A percentile compares a stretch with the other conserved stretches of the same genome.
These are phyloP conservation scores for Scaptomyza parva DNA, from an alignment of 2,888 invertebrate species.

Conservation along the genomic window DNA sequence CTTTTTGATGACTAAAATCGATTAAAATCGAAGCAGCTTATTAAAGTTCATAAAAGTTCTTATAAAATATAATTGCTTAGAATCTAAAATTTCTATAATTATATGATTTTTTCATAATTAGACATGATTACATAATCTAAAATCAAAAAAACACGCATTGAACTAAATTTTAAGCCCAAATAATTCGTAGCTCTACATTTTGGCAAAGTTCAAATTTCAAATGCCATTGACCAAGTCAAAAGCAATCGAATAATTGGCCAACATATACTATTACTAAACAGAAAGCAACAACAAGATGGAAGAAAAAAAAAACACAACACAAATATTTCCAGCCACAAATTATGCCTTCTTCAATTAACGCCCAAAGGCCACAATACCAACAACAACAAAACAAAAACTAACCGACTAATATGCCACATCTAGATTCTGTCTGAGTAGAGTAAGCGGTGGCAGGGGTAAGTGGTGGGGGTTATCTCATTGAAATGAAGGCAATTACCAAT, in stretches of 20 bases:
- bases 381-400: slow-evolving; percentile 8
- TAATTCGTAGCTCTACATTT: neutral
- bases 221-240: slow-evolving; percentile 48
- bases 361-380: slow-evolving; percentile 62
- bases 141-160: neutral
- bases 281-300: neutral
- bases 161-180: neutral
- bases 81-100: neutral
- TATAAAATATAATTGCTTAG: neutral
- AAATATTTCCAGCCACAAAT: slow-evolving; percentile 52
- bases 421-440: slow-evolving; percentile 42
- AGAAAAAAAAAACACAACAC: slow-evolving; percentile 7
- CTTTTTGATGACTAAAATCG: neutral
- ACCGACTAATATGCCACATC: slow-evolving; percentile 47
- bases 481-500: slow-evolving; percentile 81
- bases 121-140: slow-evolving; percentile 10
- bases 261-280: slow-evolving; percentile 40
- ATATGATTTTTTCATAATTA: neutral
- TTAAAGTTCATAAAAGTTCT: neutral
- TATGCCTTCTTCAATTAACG: slow-evolving; percentile 77
- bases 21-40: neutral
- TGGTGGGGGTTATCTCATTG: slow-evolving; percentile 22
- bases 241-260: slow-evolving; percentile 56
- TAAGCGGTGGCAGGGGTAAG: slow-evolving; percentile 1
- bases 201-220: slow-evolving; percentile 33